Evolutionary conservation across 2,888 invertebrate species (phyloP).

Genomic region (Phortica magna): DNA sequence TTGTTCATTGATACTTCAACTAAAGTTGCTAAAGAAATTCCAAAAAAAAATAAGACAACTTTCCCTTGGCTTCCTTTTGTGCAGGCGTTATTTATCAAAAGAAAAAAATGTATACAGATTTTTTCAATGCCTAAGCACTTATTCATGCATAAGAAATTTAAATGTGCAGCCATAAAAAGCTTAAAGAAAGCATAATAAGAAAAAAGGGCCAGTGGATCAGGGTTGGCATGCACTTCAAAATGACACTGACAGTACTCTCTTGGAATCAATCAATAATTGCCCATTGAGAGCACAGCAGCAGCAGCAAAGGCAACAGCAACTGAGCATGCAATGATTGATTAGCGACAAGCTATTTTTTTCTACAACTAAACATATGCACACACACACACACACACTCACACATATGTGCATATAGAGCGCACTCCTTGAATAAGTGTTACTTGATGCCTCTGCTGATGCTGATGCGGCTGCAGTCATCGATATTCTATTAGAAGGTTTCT

Average conservation of each 20-base stretch:
- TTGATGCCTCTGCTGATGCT: constrained; percentile 29
- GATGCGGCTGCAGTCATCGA: constrained; percentile 31
- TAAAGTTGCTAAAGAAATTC: too few species aligned
- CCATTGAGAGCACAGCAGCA: constrained; percentile 68
- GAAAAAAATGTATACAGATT: background rate
- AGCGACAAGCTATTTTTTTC: constrained; percentile 62
- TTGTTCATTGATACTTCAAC: too few species aligned
- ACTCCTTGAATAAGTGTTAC: constrained; percentile 41
- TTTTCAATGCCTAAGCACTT: constrained; percentile 72
- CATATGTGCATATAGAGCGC: constrained; percentile 7
- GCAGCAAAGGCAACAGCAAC: constrained; percentile 34
- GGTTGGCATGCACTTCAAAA: constrained; percentile 63
- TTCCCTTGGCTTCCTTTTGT: background rate
- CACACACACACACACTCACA: constrained; percentile 41
- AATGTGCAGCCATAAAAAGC: constrained; percentile 45
- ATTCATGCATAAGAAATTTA: constrained; percentile 44
- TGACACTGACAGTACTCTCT: constrained; percentile 50
- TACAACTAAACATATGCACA: constrained; percentile 28
- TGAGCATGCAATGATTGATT: constrained; percentile 64
- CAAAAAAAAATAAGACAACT: background rate
- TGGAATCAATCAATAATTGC: constrained; percentile 74
- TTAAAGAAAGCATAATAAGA: constrained; percentile 29
- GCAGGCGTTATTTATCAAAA: background rate
- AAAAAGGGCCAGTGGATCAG: constrained; percentile 69
- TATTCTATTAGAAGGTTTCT: constrained; percentile 28